A percentile compares a stretch with the other conserved stretches of the same genome.
Conservation (phyloP, 2,797 vertebrate genomes). For the Myotis daubentonii region DNA sequence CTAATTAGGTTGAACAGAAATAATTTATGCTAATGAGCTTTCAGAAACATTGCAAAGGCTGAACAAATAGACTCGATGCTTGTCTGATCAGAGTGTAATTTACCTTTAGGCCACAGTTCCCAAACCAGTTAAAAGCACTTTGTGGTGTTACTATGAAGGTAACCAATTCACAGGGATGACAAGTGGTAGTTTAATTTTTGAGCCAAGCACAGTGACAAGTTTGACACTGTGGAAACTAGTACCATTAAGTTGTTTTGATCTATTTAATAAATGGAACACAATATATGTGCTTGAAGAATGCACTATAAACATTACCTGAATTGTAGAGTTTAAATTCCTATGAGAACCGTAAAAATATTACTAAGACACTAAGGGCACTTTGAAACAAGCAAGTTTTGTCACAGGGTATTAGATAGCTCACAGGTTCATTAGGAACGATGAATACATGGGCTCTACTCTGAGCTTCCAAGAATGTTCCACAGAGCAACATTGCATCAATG, state of each 20-base stretch:
- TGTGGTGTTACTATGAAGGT: not conserved
- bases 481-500: not conserved
- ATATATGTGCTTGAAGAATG: not conserved
- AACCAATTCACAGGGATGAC: not conserved
- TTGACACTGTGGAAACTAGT: not conserved
- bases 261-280: not conserved
- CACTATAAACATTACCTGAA: not conserved
- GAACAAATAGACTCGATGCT: not conserved
- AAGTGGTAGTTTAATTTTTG: not conserved
- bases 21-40: not conserved
- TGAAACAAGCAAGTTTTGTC: not conserved
- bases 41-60: not conserved
- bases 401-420: not conserved
- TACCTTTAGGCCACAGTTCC: not conserved
- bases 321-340: not conserved
- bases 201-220: not conserved
- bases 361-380: not conserved
- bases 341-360: not conserved
- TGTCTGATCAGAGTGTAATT: not conserved
- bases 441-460: not conserved
- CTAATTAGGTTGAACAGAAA: not conserved
- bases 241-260: not conserved
- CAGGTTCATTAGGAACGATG: not conserved
- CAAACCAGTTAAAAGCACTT: not conserved
- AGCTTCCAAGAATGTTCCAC: not conserved